Evolutionary conservation across 2,888 invertebrate species (phyloP), one percentile per base, ranked within the genome.

Genomic region (Apamea epomidion): DNA sequence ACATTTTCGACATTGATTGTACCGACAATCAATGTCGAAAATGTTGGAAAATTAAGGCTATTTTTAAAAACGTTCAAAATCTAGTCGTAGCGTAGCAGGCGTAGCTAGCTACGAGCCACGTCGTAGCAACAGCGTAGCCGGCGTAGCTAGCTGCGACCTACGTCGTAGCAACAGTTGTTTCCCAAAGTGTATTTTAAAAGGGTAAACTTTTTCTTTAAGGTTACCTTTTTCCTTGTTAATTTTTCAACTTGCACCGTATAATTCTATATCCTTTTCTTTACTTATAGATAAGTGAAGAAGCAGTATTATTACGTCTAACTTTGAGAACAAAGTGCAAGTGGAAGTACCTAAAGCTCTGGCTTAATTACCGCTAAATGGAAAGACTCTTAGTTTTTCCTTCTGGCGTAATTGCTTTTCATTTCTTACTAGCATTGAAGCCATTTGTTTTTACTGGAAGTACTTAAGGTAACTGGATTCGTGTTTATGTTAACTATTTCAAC

Each of bases 151-250:
- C 73, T 67, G 71, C 76, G 58, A 68, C 25, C 85, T 78, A 82
- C 78, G 82, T 2, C 84, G 82, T 82, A 81, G 85, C 78, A 85
- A 77, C 65, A 71, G 58, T 42, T 79, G 78, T 74, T 69, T 77
- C 37, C 67, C 32, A 29, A 81, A 81, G 60, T 72, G 67, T 29
- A 78, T 68, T 78, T 62, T 78, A 60, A 68, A 68, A 78, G 12
- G 25, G 21, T 54, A 64, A 70, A 82, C 37, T 70, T 82, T 81
- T 69, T 16, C 69, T 81, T 64, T 16, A 54, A 16, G 21, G 42
- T 45, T 58, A 25, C 8, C 29, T 62, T 32, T 37, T 62, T 32
- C 6, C 25, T 62, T 21, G 18, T 62, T 32, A 37, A 81, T 69
- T 64, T 81, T 76, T 76, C 67, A 54, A 81, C 54, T 54, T 82